phyloP scores from a whole-genome alignment of 2,888 invertebrate genomes.

The Axea sp. region DNA sequence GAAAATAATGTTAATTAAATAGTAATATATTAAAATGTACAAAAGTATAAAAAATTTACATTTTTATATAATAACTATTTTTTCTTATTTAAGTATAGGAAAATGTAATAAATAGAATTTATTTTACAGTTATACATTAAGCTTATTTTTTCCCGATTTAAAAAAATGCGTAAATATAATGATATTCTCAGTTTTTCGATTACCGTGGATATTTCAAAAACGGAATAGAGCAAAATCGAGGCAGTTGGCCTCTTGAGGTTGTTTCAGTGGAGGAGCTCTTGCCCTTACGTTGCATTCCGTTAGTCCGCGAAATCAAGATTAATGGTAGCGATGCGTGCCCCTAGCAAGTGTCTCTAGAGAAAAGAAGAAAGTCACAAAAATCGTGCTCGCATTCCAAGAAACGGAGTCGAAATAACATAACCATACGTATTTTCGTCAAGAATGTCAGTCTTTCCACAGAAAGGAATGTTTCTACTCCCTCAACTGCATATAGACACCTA shows the following conservation, averaged over 20 bases:
- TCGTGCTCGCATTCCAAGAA: constrained; percentile 64
- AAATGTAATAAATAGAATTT: no score
- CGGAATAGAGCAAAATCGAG: constrained; percentile 46
- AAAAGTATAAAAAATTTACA: no score
- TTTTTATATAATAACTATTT: no score
- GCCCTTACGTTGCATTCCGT: constrained; percentile 65
- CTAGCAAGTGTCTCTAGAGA: constrained; percentile 64
- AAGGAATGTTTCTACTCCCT: constrained; percentile 60
- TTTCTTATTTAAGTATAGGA: no score
- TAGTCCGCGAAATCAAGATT: constrained; percentile 72
- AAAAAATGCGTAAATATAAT: constrained; percentile 42
- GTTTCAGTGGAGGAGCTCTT: constrained; percentile 57
- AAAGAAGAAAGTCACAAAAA: constrained; percentile 64
- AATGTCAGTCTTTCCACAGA: constrained; percentile 51
- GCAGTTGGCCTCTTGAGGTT: constrained; percentile 60
- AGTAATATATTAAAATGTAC: no score
- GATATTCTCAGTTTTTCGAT: constrained; percentile 54
- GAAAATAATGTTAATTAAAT: no score
- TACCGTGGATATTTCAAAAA: constrained; percentile 55
- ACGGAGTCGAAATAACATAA: constrained; percentile 59
- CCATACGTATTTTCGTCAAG: constrained; percentile 63
- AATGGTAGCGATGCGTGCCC: constrained; percentile 70
- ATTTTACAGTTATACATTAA: no score
- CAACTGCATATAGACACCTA: constrained; percentile 60
- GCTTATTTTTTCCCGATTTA: no score